These are phyloP conservation scores for Carollia perspicillata DNA, from an alignment of 2,113 vertebrate species.

Conservation along the genomic window DNA sequence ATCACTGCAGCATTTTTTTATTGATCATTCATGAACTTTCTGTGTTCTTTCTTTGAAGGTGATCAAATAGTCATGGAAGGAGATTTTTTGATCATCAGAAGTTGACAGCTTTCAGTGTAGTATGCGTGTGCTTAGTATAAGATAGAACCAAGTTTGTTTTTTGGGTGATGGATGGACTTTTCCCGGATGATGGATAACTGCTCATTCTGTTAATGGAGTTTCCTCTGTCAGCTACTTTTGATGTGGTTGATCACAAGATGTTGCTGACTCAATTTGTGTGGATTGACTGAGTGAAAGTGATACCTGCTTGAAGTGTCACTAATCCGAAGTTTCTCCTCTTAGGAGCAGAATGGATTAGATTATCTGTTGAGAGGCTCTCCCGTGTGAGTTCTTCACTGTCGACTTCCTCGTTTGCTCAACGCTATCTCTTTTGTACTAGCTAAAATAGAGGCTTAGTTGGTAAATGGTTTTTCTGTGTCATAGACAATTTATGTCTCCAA, in stretches of 20 bases:
- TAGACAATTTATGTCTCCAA: slow-evolving; percentile 37
- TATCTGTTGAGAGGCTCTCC: background rate
- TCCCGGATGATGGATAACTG: slow-evolving; percentile 57
- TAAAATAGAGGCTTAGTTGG: slow-evolving; percentile 5
- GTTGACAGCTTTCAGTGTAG: slow-evolving; percentile 28
- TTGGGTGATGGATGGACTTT: slow-evolving; percentile 59
- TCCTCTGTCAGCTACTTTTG: slow-evolving; percentile 65
- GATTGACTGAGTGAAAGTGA: slow-evolving; percentile 44
- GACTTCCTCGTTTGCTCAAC: slow-evolving; percentile 29
- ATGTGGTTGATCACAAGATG: slow-evolving; percentile 52
- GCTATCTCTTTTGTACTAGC: slow-evolving; percentile 15
- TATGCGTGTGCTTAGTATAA: background rate
- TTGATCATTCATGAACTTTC: background rate
- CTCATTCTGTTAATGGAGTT: slow-evolving; percentile 55
- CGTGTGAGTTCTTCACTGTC: slow-evolving; percentile 28
- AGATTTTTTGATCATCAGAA: slow-evolving; percentile 4
- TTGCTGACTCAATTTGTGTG: slow-evolving; percentile 64
- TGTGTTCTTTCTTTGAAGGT: slow-evolving; percentile 16
- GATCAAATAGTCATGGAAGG: slow-evolving; percentile 12
- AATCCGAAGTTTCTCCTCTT: background rate
- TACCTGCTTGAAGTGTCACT: slow-evolving; percentile 26
- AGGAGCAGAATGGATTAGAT: background rate
- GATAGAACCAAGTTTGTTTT: slow-evolving; percentile 45
- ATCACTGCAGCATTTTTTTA: background rate
- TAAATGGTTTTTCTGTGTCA: slow-evolving; percentile 23